Percentiles rank a stretch among this genome's conserved stretches.
Conservation (phyloP, 1,140 invertebrate species). For the Oreohelix idahoensis region DNA sequence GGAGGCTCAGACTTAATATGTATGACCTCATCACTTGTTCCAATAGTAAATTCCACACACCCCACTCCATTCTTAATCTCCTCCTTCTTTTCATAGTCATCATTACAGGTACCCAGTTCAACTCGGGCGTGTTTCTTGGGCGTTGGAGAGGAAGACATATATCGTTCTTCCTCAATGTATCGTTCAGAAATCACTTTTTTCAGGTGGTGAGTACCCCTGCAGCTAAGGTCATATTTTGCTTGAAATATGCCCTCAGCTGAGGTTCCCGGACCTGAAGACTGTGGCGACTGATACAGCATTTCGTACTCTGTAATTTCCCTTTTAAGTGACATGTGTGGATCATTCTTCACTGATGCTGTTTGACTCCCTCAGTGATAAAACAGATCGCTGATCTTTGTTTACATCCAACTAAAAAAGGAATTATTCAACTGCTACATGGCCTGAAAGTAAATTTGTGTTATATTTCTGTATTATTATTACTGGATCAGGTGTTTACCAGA, state of each 20-base stretch:
- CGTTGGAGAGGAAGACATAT: background rate
- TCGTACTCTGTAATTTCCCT: background rate
- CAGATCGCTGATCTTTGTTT: too few species aligned
- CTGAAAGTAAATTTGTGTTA: too few species aligned
- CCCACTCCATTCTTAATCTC: background rate
- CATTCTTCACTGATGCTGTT: background rate
- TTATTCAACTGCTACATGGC: too few species aligned
- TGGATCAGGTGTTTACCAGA: too few species aligned
- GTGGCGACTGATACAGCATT: background rate
- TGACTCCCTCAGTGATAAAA: too few species aligned
- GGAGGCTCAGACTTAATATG: slow-evolving; percentile 3
- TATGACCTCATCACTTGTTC: background rate
- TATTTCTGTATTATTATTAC: too few species aligned
- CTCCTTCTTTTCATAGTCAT: background rate
- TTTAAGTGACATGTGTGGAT: background rate
- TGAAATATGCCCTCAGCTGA: background rate
- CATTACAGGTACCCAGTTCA: background rate
- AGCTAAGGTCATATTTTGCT: slow-evolving; percentile 1
- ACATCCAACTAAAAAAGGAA: too few species aligned
- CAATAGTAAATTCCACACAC: background rate
- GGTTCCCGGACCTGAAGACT: background rate
- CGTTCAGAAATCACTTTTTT: background rate
- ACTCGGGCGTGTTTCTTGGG: background rate
- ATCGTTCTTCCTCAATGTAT: background rate
- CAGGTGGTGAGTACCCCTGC: background rate